Conservation (phyloP, 2,888 invertebrate genomes). For the Thumatha senex region DNA sequence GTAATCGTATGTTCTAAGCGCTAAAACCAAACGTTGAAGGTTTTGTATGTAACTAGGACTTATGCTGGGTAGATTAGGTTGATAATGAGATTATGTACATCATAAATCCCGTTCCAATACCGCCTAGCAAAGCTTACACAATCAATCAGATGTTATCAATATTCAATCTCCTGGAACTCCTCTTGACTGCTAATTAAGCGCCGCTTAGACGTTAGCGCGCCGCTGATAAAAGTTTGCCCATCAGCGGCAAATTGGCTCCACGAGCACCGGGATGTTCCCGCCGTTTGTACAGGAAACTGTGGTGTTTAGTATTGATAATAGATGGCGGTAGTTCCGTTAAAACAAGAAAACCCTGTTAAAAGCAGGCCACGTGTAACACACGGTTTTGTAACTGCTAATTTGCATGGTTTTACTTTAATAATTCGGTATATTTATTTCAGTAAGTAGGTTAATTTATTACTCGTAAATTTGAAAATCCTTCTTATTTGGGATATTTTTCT, state of each 20-base stretch:
- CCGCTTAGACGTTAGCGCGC: conserved; percentile 26
- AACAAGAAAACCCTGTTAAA: not conserved
- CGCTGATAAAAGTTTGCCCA: conserved; percentile 51
- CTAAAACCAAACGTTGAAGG: too few species aligned
- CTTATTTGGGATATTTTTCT: too few species aligned
- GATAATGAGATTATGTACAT: too few species aligned
- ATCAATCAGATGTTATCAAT: conserved; percentile 53
- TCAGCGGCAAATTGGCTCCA: conserved; percentile 38
- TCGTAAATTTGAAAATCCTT: not conserved
- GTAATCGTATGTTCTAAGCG: too few species aligned
- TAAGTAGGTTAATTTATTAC: too few species aligned
- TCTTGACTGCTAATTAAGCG: conserved; percentile 44
- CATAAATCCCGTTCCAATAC: conserved; percentile 21
- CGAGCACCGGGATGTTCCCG: not conserved
- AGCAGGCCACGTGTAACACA: not conserved
- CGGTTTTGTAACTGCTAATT: too few species aligned
- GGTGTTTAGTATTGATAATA: not conserved
- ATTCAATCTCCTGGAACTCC: conserved; percentile 54
- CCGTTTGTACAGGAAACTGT: conserved; percentile 1
- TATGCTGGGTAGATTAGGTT: too few species aligned
- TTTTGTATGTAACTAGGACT: too few species aligned
- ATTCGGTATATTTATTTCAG: too few species aligned
- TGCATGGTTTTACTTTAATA: too few species aligned
- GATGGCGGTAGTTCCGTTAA: conserved; percentile 1
- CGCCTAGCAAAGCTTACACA: conserved; percentile 20